Percentiles rank a stretch among this genome's conserved stretches.
phyloP scores from a whole-genome alignment of 2,888 invertebrate species.

The Mesoligia furuncula region DNA sequence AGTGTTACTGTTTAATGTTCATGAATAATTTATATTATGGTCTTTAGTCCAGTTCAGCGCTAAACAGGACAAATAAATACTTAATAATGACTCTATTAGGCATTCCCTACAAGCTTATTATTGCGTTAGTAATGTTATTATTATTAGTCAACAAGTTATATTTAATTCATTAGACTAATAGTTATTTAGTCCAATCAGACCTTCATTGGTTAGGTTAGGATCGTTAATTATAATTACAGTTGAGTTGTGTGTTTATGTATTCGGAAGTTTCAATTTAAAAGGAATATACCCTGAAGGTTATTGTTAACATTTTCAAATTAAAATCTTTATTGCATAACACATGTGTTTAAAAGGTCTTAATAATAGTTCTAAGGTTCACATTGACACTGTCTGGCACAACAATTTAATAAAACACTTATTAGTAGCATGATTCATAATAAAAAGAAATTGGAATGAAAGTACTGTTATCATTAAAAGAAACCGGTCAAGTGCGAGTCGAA shows the following conservation, averaged over 20 bases:
- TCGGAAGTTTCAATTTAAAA: neutral
- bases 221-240: neutral
- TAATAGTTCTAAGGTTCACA: neutral
- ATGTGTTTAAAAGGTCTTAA: neutral
- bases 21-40: conserved; percentile 52
- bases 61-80: conserved; percentile 42
- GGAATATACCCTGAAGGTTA: too few relatives aligned
- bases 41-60: conserved; percentile 35
- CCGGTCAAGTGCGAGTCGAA: too few relatives aligned
- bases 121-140: conserved; percentile 23
- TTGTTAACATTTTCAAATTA: neutral
- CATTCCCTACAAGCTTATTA: conserved; percentile 23
- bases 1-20: conserved; percentile 17
- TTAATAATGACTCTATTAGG: conserved; percentile 51
- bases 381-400: neutral
- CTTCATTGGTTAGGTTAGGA: neutral
- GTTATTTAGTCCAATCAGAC: neutral
- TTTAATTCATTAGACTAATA: conserved; percentile 5
- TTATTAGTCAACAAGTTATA: neutral
- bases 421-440: neutral
- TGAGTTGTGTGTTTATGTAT: neutral
- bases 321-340: neutral
- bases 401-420: neutral
- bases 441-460: neutral
- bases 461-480: too few relatives aligned